Conservation (phyloP, 1,140 invertebrate species). For the Caenorhabditis inopinata region DNA sequence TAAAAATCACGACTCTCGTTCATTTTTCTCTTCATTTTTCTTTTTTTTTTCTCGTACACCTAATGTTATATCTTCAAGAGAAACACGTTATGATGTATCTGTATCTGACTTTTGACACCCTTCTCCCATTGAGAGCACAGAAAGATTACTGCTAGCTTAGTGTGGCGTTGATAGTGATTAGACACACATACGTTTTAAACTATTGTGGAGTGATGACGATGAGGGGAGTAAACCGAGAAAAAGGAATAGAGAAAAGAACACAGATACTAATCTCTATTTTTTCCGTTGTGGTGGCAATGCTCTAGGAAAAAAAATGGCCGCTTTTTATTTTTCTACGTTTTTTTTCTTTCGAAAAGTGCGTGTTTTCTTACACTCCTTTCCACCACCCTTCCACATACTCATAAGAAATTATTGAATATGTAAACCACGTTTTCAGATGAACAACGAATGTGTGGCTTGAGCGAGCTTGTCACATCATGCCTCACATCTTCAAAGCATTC, state of each 20-base stretch:
- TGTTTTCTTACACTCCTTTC: background rate
- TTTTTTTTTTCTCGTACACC: background rate
- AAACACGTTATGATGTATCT: background rate
- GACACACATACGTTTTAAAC: conserved; percentile 30
- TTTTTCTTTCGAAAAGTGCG: background rate
- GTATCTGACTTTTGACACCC: background rate
- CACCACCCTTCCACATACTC: background rate
- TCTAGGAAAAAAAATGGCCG: conserved; percentile 2
- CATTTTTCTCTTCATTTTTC: background rate
- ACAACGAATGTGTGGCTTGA: conserved; percentile 46
- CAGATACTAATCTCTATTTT: conserved; percentile 28
- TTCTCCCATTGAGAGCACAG: background rate
- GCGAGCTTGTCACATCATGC: conserved; percentile 43
- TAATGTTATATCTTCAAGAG: background rate
- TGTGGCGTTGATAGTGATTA: background rate
- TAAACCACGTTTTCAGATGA: conserved; percentile 41
- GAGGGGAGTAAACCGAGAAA: conserved; percentile 5
- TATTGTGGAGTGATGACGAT: background rate
- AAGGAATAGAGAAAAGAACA: background rate
- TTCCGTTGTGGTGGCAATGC: background rate
- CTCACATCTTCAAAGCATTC: conserved; percentile 28
- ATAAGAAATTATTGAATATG: background rate
- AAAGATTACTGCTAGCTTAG: conserved; percentile 24
- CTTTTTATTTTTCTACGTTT: background rate
- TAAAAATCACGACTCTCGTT: conserved; percentile 18